phyloP scores from a whole-genome alignment of 2,797 vertebrate genomes.

The Acipenser ruthenus region DNA sequence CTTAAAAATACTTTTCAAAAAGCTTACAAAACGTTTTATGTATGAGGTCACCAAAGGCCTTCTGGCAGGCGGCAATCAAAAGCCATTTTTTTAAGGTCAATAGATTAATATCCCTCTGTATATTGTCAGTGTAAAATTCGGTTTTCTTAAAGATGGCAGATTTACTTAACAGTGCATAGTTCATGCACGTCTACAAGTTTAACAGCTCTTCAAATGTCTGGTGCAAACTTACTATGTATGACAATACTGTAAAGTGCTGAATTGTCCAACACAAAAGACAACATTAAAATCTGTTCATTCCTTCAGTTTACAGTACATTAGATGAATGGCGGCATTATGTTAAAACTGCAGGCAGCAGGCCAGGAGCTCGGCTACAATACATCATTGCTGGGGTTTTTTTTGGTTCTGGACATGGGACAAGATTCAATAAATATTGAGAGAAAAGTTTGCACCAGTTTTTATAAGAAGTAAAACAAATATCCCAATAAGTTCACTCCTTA shows the following conservation, averaged over 20 bases:
- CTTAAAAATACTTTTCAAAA: slow-evolving; percentile 25
- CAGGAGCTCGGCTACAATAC: no score
- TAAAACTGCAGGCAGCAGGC: no score
- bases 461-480: no score
- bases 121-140: not conserved
- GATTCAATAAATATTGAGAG: no score
- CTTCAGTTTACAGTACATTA: no score
- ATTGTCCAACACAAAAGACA: not conserved
- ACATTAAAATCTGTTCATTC: not conserved
- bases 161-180: not conserved
- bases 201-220: not conserved
- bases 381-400: no score
- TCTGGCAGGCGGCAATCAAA: slow-evolving; percentile 31
- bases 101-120: slow-evolving; percentile 19
- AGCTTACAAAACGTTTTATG: slow-evolving; percentile 29
- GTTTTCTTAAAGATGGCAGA: not conserved
- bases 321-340: no score
- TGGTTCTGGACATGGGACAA: no score
- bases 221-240: not conserved
- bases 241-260: not conserved
- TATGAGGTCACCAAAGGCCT: slow-evolving; percentile 36
- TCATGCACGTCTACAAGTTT: not conserved
- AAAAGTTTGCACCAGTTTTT: no score
- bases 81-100: slow-evolving; percentile 20
- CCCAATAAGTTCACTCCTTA: no score